These are phyloP conservation scores for Priocnemis perturbator DNA, from an alignment of 2,888 invertebrate genomes.

Conservation along the genomic window DNA sequence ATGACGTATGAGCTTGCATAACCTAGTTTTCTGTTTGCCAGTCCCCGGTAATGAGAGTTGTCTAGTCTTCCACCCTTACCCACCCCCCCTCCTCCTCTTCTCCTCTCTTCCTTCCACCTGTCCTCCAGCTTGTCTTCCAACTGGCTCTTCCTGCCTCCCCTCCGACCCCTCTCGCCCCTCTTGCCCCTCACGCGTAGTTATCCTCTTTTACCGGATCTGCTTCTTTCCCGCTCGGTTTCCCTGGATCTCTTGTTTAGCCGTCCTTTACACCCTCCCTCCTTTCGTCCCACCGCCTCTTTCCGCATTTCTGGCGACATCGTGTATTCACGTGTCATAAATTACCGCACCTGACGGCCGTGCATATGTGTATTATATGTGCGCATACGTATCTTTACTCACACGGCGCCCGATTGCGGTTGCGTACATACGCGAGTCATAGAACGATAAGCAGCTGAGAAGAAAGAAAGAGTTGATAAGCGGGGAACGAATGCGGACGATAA, in stretches of 20 bases:
- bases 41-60: constrained; percentile 70
- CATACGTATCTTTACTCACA: too few species aligned
- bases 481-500: background rate
- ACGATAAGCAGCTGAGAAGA: constrained; percentile 16
- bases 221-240: constrained; percentile 23
- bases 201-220: background rate
- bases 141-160: background rate
- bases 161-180: background rate
- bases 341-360: constrained; percentile 37
- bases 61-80: constrained; percentile 55
- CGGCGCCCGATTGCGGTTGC: too few species aligned
- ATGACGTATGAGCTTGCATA: constrained; percentile 72
- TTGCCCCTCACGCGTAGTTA: background rate
- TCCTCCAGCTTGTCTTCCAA: constrained; percentile 15
- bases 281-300: constrained; percentile 28
- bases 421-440: constrained; percentile 20
- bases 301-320: constrained; percentile 33
- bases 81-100: constrained; percentile 6
- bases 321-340: constrained; percentile 49
- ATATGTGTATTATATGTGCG: background rate
- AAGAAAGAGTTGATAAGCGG: background rate
- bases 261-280: constrained; percentile 36
- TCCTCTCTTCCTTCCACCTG: constrained; percentile 41
- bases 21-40: constrained; percentile 72
- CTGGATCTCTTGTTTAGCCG: constrained; percentile 13